Percentiles rank a stretch among this genome's conserved stretches.
Evolutionary conservation across 2,888 invertebrate species (phyloP).

Genomic region (Laspeyria flexula): DNA sequence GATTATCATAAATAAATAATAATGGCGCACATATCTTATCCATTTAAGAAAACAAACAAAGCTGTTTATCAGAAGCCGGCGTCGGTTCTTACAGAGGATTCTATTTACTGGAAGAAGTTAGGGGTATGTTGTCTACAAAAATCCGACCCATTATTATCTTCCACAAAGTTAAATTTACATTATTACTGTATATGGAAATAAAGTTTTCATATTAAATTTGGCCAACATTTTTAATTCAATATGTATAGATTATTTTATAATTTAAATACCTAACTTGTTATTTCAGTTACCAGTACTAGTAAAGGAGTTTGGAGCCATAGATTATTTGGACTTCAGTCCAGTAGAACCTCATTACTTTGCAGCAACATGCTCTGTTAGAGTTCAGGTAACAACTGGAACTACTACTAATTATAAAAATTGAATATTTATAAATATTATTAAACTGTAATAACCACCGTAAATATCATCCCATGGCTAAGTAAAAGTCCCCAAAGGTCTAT

Average conservation of each 20-base stretch:
- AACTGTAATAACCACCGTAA: no score
- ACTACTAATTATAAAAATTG: not conserved
- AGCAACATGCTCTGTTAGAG: slow-evolving; percentile 95
- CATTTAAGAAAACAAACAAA: slow-evolving; percentile 90
- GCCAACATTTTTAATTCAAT: no score
- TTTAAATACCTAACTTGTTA: no score
- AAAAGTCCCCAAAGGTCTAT: no score
- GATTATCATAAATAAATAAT: slow-evolving; percentile 5
- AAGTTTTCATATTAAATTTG: no score
- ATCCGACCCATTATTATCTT: not conserved
- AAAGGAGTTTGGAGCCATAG: slow-evolving; percentile 97
- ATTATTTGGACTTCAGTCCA: slow-evolving; percentile 96
- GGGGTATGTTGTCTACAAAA: slow-evolving; percentile 86
- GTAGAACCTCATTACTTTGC: slow-evolving; percentile 96
- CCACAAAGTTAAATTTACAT: not conserved
- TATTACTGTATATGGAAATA: no score
- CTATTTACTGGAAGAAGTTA: slow-evolving; percentile 95
- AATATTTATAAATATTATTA: no score
- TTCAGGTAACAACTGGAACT: slow-evolving; percentile 82
- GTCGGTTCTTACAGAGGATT: slow-evolving; percentile 90
- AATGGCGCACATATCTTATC: slow-evolving; percentile 79
- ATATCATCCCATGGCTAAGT: no score
- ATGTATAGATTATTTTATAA: no score
- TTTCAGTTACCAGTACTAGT: slow-evolving; percentile 92
- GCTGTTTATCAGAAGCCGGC: slow-evolving; percentile 89